Conservation (phyloP, 2,888 invertebrate genomes). For the Cenopis cana region DNA sequence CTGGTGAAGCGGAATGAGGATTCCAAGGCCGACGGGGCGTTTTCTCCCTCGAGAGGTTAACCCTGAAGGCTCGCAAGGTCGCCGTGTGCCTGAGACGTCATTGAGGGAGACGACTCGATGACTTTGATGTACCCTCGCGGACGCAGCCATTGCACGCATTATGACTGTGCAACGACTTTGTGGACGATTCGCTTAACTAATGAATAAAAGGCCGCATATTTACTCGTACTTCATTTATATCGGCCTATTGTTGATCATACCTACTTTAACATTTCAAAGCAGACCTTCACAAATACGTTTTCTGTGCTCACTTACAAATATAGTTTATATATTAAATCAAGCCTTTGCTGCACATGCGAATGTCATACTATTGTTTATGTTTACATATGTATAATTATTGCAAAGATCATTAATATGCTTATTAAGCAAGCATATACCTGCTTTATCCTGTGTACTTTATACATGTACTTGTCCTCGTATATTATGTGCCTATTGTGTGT, state of each 20-base stretch:
- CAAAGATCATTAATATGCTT: slow-evolving; percentile 21
- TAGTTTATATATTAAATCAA: neutral
- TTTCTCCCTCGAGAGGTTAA: slow-evolving; percentile 72
- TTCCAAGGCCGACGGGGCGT: slow-evolving; percentile 66
- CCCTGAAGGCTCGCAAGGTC: slow-evolving; percentile 73
- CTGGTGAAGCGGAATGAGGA: slow-evolving; percentile 67
- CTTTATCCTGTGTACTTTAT: slow-evolving; percentile 18
- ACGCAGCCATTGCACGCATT: slow-evolving; percentile 71
- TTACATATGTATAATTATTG: slow-evolving; percentile 12
- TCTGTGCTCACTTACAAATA: neutral
- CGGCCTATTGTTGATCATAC: slow-evolving; percentile 30
- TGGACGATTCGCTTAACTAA: slow-evolving; percentile 41
- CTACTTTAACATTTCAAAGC: neutral
- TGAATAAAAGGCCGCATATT: slow-evolving; percentile 41
- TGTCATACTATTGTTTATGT: slow-evolving; percentile 14
- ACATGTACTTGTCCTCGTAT: slow-evolving; percentile 4
- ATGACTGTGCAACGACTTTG: slow-evolving; percentile 54
- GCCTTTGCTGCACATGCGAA: slow-evolving; percentile 37
- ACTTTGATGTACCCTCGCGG: slow-evolving; percentile 73
- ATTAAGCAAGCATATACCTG: slow-evolving; percentile 18
- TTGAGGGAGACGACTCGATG: slow-evolving; percentile 72
- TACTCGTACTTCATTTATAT: slow-evolving; percentile 23
- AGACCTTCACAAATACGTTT: neutral
- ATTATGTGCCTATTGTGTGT: slow-evolving; percentile 20
- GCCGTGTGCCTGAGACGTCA: slow-evolving; percentile 70